Base-by-base conservation (phyloP, 1,140 invertebrate genomes). In the Battus philenor region DNA sequence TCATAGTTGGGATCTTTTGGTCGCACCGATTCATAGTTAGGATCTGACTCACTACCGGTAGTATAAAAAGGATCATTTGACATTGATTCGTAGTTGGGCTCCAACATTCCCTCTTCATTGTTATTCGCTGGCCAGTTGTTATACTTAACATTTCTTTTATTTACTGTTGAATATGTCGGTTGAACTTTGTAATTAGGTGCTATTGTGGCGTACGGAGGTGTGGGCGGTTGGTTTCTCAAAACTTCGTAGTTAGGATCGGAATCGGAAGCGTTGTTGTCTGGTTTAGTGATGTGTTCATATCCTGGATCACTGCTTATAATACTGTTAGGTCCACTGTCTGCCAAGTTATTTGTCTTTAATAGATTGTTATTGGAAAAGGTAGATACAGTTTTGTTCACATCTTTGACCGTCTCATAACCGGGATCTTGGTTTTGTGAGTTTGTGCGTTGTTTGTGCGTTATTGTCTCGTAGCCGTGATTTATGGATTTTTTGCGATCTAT, bases 171-270 rank as follows among this genome's bases (percentile, higher is more conserved):
- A 59, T 89, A 89, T 0, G 84, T 86, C 0, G 84, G 79, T 39
- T 80, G 73, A n/a, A 72, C 54, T 43, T 83, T 83, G 44, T 67
- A 85, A 16, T 73, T 67, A 0, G 81, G 77, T 7, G 79, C 67
- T 27, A 87, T 86, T 0, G 86, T 86, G 0, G 86, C 82, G 24
- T 87, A 87, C 0, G 86, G 84, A 2, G 86, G 79, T 0, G 81
- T 86, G 0, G 84, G 68, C 0, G 82, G 80, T 50, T 89, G 86
- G 6, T 87, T 88, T 47, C 89, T 86, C 10, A 93, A 62, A 24
- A 91, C 88, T 70, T 94, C 92, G 57, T 93, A 93, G 66, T 92
- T 93, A 0, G 91, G 90, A 84, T 93, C 90, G 1, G 87, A 87
- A 49, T 90, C 88, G 0, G 88, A 89, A n/a, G 88, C 87, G 50